Evolutionary conservation across 2,888 invertebrate species (phyloP), one percentile per base, ranked within the genome.

Genomic region (Palloptera scutellata): DNA sequence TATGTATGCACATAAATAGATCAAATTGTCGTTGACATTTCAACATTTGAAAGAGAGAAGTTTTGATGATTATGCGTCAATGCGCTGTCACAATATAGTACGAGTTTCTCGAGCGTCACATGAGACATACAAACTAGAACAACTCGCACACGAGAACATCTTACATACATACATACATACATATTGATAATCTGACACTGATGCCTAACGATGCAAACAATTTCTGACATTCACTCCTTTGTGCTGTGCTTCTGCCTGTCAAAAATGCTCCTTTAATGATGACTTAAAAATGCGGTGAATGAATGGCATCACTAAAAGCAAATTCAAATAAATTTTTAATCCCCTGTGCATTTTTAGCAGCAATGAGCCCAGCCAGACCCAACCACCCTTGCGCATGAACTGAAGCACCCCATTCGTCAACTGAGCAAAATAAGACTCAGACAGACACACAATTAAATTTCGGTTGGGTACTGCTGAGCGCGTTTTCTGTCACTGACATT

Each of bases 331-430:
- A 79, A 78, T 77, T 74, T 73, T 74, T 77, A 75, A 77, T 78
- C 78, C 78, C 77, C 72, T 74, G 79, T 78, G 78, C 75, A 78
- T 79, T 78, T 79, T 79, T 77, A 79, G 78, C 76, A 19, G 30
- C 30, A 30, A 30, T 6, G 30, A 30, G 30, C 30, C 30, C 2
- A 30, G 30, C 30, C 30, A 4, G 30, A 6, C 30, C 30, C 30
- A 30, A 30, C 30, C 30, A 30, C 30, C 30, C 6, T 30, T 30
- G 30, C 3, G 30, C 6, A 78, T 78, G 77, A 78, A 78, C 78
- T 78, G 78, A 76, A 76, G 79, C 79, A 78, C 78, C 77, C 79
- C 78, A 78, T 78, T 78, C 78, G 78, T 79, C 78, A 78, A 73
- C 77, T 74, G 77, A 74, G 74, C 73, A 30, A 30, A 30, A 30